Conservation (phyloP, 1,140 invertebrate species). For the Neuroterus valhalla region DNA sequence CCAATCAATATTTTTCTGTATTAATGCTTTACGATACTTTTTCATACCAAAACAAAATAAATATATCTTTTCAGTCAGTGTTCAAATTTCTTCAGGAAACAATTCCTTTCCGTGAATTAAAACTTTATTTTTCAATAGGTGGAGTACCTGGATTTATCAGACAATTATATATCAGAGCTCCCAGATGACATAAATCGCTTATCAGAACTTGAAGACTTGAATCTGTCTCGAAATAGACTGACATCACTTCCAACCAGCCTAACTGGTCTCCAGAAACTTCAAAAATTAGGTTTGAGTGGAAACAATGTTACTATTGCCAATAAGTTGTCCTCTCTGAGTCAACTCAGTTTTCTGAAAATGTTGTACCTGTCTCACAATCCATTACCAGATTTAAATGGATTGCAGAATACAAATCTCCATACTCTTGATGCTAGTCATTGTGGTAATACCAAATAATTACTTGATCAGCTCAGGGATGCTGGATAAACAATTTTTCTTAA, state of each 20-base stretch:
- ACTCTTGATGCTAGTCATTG: constrained; percentile 62
- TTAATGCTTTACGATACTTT: too few relatives aligned
- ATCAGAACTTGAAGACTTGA: constrained; percentile 58
- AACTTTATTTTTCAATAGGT: constrained; percentile 43
- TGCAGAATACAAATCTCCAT: constrained; percentile 54
- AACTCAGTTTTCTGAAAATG: constrained; percentile 55
- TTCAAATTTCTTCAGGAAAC: too few relatives aligned
- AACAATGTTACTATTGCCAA: constrained; percentile 51
- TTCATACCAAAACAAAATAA: too few relatives aligned
- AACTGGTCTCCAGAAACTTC: constrained; percentile 51
- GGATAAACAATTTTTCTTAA: too few relatives aligned
- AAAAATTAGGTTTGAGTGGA: constrained; percentile 57
- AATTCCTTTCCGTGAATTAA: too few relatives aligned
- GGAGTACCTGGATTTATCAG: constrained; percentile 64
- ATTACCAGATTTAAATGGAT: constrained; percentile 53
- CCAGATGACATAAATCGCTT: constrained; percentile 55
- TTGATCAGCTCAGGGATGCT: neutral
- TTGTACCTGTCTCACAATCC: constrained; percentile 63
- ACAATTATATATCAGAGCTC: constrained; percentile 57
- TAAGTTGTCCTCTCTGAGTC: constrained; percentile 51
- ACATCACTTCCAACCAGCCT: constrained; percentile 55
- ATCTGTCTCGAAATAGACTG: constrained; percentile 63
- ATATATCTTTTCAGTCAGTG: too few relatives aligned
- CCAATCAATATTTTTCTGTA: too few relatives aligned
- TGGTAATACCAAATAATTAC: constrained; percentile 48